Evolutionary conservation across 2,888 invertebrate genomes (phyloP), one percentile per base, ranked within the genome.

Genomic region (Polyploca ridens): DNA sequence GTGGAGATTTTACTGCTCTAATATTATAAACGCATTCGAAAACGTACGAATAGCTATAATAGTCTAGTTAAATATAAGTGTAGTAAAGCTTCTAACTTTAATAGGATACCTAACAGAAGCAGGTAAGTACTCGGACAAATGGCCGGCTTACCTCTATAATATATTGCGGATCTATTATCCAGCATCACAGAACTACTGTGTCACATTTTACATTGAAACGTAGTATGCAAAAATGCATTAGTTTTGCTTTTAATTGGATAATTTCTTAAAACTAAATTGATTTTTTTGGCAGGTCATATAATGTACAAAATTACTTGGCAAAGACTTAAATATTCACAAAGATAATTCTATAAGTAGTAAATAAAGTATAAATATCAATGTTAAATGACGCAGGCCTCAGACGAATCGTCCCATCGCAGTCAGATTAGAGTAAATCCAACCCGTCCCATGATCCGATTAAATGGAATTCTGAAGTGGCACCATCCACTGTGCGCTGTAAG

Each of bases 371-470:
- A 59, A 46, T 49, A 63, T 63, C 46, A 59, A 58, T 49, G 49
- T 49, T 35, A 14, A 59, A 60, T 57, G 13, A 46, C 6, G 33
- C 46, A 63, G 58, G 49, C 59, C 64, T 62, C 69, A 66, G 70
- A 69, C 66, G 58, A 33, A 58, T 33, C 35, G 63, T 44, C 62
- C 63, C 63, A 65, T 68, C 69, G 65, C 69, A 67, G 66, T 64
- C 70, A 71, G 72, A 72, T 72, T 72, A 74, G 58, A 60, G 62
- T 61, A 74, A 73, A 74, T 71, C 73, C 71, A 44, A 13, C 60
- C 69, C 41, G 64, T 65, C 65, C 65, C 62, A 65, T 66, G 70
- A 69, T 68, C 67, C 68, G 58, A 62, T 68, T 71, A 74, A 74
- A 69, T 70, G 71, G 73, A 71, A 70, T 70, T 63, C 64, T 38